Base-by-base conservation (phyloP, 2,797 vertebrate species). In the Gymnothorax javanicus region DNA sequence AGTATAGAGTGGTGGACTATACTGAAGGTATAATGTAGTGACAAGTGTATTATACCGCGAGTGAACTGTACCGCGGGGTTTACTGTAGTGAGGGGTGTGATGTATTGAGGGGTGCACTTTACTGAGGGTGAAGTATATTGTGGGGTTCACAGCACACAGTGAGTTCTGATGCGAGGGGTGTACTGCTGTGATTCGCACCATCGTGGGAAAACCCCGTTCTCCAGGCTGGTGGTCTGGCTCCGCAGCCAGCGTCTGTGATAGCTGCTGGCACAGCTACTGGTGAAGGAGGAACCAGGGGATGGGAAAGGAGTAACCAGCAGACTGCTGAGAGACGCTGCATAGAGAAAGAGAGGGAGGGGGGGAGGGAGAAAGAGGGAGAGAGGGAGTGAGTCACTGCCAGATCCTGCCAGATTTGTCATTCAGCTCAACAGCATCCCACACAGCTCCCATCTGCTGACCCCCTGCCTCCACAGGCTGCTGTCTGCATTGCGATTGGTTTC, bases 231-330 rank as follows among this genome's bases (percentile, higher is more conserved):
- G 12, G 98, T 99, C 94, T 99, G 98, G 91, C 98, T 99, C 88
- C 99, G 98, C 43, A 98, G 96, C 98, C 98, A 99, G 73, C 99
- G 97, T 23, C 98, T 94, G 93, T 99, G 98, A 94, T 99, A 99
- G 89, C 99, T 99, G 94, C 98, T 99, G 0, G 98, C 98, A 95
- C 97, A 99, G 94, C 98, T 99, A 93, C 98, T 98, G 91, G 96
- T 98, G 87, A 99, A 94, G 2, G 99, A 99, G 56, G 98, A 99
- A 91, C 98, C 97, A 43, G 99, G 99, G 0, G 98, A 99, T 0
- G 98, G 98, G 91, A 99, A 98, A 0, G 98, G 98, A 58, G 98
- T 99, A 94, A 99, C 98, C 89, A 99, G 94, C 94, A 99, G 96
- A 88, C 98, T 99, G 95, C 98, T 99, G 4, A 99, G 96, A 92